Base-by-base conservation (phyloP, 2,888 invertebrate genomes). In the Ditula angustiorana region DNA sequence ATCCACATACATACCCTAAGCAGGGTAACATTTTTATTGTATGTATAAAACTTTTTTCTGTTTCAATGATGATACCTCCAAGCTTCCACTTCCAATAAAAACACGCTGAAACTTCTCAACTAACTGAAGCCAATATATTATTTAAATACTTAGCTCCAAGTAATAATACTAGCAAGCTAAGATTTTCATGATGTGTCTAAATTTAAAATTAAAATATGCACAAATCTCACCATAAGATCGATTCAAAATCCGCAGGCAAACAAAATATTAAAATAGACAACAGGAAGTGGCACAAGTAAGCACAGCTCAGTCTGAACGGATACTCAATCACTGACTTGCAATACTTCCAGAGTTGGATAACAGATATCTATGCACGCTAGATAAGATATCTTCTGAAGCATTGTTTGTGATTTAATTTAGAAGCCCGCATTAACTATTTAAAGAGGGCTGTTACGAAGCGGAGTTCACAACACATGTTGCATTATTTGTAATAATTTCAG, bases 381-480 rank as follows among this genome's bases (percentile, higher is more conserved):
- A 41, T 41, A 30, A 56, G 41, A 62, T 62, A n/a, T 41, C 28
- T 52, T 52, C 21, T 41, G 26, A 13, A 37, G 53, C 16, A 46
- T 28, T 53, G 10, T 11, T 16, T 56, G 37, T 56, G 30, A 62
- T 56, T 56, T 56, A 37, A 41, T 37, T 56, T 41, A 30, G 0
- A 19, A 16, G 19, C 10, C 16, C 16, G 2, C 13, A 13, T 1
- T 37, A 37, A 37, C 30, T 2, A 10, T 30, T 10, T n/a, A n/a
- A n/a, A n/a, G n/a, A n/a, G n/a, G n/a, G n/a, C n/a, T n/a, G n/a
- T n/a, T n/a, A n/a, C n/a, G n/a, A 30, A 30, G 0, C 30, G 11
- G 1, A 35, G 35, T 35, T 30, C 1, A 5, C 8, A 30, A 30
- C 7, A 8, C 30, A 30, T 10, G 8, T 8, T 30, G 8, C 8